Evolutionary conservation across 2,888 invertebrate genomes (phyloP).

Genomic region (Gymnosoma rotundatum): DNA sequence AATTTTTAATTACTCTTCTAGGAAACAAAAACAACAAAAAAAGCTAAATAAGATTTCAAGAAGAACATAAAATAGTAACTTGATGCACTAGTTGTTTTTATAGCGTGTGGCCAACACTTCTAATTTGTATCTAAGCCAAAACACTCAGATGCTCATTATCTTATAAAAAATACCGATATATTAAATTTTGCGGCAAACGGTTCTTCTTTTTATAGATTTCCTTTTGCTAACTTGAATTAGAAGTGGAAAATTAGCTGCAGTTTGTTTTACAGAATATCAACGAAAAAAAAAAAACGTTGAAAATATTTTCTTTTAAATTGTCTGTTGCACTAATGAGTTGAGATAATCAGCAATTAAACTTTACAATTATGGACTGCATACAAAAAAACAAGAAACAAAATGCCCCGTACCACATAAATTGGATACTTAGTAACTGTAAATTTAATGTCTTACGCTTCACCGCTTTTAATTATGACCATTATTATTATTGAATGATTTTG

Average conservation of each 20-base stretch:
- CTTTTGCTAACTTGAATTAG: conserved; percentile 31
- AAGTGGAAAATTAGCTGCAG: conserved; percentile 29
- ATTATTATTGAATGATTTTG: neutral
- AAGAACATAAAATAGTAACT: conserved; percentile 46
- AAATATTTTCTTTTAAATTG: conserved; percentile 35
- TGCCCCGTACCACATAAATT: conserved; percentile 1
- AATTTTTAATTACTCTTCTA: conserved; percentile 26
- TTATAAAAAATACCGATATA: conserved; percentile 40
- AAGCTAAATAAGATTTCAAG: neutral
- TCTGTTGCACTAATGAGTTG: conserved; percentile 44
- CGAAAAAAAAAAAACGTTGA: neutral
- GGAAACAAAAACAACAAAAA: neutral
- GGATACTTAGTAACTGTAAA: conserved; percentile 49
- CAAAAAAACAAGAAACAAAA: neutral
- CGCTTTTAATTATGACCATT: conserved; percentile 52
- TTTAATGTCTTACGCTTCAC: conserved; percentile 39
- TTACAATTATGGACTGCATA: conserved; percentile 48
- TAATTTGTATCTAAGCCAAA: conserved; percentile 32
- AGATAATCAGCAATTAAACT: conserved; percentile 61
- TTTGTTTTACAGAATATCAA: conserved; percentile 34
- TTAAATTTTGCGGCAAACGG: conserved; percentile 35
- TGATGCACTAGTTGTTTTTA: conserved; percentile 69
- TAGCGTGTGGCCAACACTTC: conserved; percentile 70
- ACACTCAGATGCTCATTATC: neutral
- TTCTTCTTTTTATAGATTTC: conserved; percentile 6